These are phyloP conservation scores for Oreochromis spilurus DNA, from an alignment of 2,113 vertebrate genomes.

Conservation along the genomic window DNA sequence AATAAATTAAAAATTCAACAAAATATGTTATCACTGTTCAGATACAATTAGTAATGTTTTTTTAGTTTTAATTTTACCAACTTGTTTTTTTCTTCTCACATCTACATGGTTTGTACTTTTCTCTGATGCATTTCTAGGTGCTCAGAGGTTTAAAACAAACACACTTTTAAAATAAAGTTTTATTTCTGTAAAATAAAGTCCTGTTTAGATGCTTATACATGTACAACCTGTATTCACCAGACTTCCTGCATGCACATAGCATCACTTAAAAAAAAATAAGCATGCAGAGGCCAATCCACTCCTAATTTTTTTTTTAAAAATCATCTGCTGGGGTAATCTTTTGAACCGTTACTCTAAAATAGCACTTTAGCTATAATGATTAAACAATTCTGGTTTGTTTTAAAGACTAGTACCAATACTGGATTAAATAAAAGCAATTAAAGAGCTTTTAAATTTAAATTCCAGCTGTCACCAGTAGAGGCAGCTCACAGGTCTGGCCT, in stretches of 20 bases:
- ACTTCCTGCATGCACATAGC: neutral
- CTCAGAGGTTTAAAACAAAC: neutral
- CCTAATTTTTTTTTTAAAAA: fast-evolving
- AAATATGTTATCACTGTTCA: neutral
- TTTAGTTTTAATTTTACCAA: neutral
- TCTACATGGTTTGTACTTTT: neutral
- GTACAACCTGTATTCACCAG: neutral
- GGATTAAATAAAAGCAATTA: neutral
- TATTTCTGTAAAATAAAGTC: neutral
- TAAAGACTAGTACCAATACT: neutral
- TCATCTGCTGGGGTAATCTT: neutral
- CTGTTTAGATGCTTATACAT: neutral
- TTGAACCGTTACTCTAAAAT: neutral
- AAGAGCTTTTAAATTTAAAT: neutral
- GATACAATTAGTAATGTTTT: fast-evolving
- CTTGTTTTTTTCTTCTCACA: neutral
- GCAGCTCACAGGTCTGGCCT: neutral
- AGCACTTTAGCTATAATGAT: neutral
- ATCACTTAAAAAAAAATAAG: neutral
- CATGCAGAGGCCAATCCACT: neutral
- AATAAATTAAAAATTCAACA: neutral
- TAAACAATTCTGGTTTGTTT: neutral
- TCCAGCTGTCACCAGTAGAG: neutral
- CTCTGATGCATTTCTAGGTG: neutral
- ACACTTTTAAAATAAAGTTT: neutral